phyloP scores from a whole-genome alignment of 1,140 invertebrate genomes.

The Zaprionus camerounensis region DNA sequence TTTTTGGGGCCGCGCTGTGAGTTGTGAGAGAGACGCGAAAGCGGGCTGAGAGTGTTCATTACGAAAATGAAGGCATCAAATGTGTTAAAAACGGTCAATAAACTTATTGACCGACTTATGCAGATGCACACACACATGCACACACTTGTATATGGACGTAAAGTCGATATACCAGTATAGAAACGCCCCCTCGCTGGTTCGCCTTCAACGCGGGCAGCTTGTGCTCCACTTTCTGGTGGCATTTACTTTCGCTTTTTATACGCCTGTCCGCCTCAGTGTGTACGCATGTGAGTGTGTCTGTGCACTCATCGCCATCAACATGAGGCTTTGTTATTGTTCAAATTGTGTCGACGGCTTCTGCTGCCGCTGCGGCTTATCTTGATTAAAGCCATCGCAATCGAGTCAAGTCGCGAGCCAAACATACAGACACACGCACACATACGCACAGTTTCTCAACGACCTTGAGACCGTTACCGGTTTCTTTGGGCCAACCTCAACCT shows the following conservation, averaged over 20 bases:
- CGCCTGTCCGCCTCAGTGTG: not conserved
- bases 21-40: constrained; percentile 21
- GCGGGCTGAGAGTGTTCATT: constrained; percentile 53
- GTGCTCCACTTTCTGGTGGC: constrained; percentile 73
- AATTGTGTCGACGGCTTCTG: constrained; percentile 54
- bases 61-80: constrained; percentile 59
- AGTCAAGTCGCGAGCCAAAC: constrained; percentile 30
- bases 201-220: constrained; percentile 65
- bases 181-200: constrained; percentile 73
- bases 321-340: constrained; percentile 50
- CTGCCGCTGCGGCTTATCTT: constrained; percentile 58
- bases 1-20: not conserved
- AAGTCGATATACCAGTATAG: constrained; percentile 11
- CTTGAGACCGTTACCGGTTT: constrained; percentile 80
- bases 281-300: constrained; percentile 14
- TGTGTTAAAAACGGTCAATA: constrained; percentile 71
- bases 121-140: constrained; percentile 15
- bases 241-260: constrained; percentile 76
- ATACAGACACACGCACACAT: not conserved
- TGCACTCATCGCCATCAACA: constrained; percentile 40
- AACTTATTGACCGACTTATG: constrained; percentile 79
- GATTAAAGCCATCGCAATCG: constrained; percentile 63
- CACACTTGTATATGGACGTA: constrained; percentile 26
- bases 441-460: constrained; percentile 61
- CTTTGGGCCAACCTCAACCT: constrained; percentile 42